Percentiles rank a stretch among this genome's conserved stretches.
Conservation (phyloP, 2,888 invertebrate genomes). For the Ectemnius continuus region DNA sequence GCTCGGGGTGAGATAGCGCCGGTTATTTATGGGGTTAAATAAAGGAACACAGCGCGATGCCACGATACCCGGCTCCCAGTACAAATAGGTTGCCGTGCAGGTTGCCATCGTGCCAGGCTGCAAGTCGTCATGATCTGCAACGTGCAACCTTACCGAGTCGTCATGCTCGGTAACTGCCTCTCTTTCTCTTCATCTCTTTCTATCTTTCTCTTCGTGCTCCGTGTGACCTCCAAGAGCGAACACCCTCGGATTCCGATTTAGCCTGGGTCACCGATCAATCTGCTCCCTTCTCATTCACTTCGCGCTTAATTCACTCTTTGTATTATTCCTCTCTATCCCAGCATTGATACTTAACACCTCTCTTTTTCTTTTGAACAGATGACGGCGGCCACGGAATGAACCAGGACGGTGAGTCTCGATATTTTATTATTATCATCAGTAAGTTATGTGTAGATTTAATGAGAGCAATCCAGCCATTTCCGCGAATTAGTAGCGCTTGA, state of each 20-base stretch:
- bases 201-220: background rate
- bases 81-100: conserved; percentile 73
- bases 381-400: conserved; percentile 75
- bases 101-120: conserved; percentile 62
- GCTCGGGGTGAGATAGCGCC: conserved; percentile 70
- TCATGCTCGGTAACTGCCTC: background rate
- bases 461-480: background rate
- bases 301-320: background rate
- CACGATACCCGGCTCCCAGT: conserved; percentile 66
- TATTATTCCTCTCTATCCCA: background rate
- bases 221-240: background rate
- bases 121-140: conserved; percentile 65
- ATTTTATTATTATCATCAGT: conserved; percentile 12
- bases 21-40: conserved; percentile 76
- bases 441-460: background rate
- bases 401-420: conserved; percentile 73
- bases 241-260: background rate
- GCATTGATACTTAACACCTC: background rate
- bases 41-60: conserved; percentile 73
- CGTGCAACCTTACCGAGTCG: conserved; percentile 56
- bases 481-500: background rate
- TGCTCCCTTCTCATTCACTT: background rate
- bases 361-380: conserved; percentile 64
- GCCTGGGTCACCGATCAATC: background rate
- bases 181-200: background rate